These are phyloP conservation scores for Echinops telfairi DNA, from an alignment of 2,113 vertebrate genomes.

Conservation along the genomic window DNA sequence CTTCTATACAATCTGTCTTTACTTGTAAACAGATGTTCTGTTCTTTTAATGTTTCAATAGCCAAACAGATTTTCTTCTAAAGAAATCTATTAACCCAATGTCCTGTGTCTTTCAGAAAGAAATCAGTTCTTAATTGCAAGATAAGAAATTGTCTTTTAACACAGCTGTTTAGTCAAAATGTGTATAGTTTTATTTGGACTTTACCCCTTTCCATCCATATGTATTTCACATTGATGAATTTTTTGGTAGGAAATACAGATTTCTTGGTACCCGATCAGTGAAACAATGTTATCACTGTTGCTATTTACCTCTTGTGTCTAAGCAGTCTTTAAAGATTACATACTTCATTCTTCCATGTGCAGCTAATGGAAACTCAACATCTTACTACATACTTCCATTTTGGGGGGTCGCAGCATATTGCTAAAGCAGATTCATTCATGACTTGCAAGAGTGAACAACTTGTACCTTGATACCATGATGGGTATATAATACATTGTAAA, in stretches of 20 bases:
- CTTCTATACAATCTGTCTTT: constrained; percentile 87
- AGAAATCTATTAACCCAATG: constrained; percentile 88
- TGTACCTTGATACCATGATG: background rate
- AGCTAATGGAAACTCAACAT: background rate
- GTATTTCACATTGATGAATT: constrained; percentile 40
- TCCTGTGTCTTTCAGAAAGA: constrained; percentile 85
- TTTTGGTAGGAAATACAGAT: constrained; percentile 35
- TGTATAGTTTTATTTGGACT: constrained; percentile 33
- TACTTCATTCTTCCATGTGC: constrained; percentile 34
- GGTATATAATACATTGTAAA: background rate
- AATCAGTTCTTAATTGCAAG: constrained; percentile 87
- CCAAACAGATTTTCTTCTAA: constrained; percentile 87
- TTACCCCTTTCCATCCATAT: background rate
- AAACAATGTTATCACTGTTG: constrained; percentile 36
- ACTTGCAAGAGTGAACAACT: background rate
- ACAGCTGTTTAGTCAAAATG: constrained; percentile 80
- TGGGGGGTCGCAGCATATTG: background rate
- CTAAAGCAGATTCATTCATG: background rate
- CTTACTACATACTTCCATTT: background rate
- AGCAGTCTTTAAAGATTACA: background rate
- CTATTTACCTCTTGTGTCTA: constrained; percentile 16
- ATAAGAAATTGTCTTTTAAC: constrained; percentile 82
- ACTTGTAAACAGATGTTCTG: constrained; percentile 88
- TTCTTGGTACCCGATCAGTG: background rate
- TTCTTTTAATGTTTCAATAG: constrained; percentile 85